Conservation (phyloP, 2,113 vertebrate species). For the Chelonoidis abingdonii region DNA sequence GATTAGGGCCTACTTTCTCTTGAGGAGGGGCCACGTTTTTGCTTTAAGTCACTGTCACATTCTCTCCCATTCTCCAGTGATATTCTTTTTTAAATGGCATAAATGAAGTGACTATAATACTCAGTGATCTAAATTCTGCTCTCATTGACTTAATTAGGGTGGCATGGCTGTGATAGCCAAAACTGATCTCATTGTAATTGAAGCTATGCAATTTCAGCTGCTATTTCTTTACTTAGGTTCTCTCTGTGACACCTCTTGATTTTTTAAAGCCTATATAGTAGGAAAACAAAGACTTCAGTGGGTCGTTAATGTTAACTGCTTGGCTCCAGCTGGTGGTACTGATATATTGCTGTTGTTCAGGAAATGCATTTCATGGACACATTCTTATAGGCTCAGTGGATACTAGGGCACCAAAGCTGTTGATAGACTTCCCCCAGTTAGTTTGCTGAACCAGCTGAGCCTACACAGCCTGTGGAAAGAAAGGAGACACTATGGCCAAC, state of each 20-base stretch:
- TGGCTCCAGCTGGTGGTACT: neutral
- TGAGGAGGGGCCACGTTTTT: conserved; percentile 34
- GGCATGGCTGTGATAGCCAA: neutral
- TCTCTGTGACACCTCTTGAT: neutral
- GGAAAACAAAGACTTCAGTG: neutral
- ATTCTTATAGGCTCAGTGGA: neutral
- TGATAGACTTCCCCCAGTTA: neutral
- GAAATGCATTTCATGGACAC: neutral
- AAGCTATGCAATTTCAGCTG: neutral
- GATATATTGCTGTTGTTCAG: neutral
- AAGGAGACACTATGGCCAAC: neutral
- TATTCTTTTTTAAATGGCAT: conserved; percentile 8
- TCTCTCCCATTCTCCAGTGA: neutral
- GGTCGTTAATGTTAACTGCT: fast-evolving
- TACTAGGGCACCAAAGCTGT: neutral
- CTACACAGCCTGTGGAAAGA: neutral
- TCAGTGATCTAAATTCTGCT: conserved; percentile 22
- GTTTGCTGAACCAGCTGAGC: neutral
- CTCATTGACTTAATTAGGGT: neutral
- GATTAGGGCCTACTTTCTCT: conserved; percentile 11
- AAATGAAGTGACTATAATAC: conserved; percentile 25
- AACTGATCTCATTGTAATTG: neutral
- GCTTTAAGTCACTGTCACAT: conserved; percentile 23
- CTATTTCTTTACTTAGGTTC: neutral
- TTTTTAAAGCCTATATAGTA: neutral